phyloP scores from a whole-genome alignment of 1,140 invertebrate species.

The Ceratina australensis region DNA sequence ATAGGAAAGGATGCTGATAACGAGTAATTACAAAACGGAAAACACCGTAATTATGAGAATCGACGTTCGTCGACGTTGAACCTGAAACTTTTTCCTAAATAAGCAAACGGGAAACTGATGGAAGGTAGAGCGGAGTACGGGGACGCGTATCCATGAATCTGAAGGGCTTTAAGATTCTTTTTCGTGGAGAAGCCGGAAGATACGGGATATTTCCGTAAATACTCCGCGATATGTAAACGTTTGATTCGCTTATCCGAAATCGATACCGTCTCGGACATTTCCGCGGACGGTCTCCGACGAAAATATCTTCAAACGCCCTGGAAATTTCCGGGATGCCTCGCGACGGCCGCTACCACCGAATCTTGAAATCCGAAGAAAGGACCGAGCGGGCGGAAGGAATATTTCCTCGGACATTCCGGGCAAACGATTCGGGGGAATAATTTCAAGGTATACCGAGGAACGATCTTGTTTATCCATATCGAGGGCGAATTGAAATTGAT shows the following conservation, averaged over 20 bases:
- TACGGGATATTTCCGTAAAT: background rate
- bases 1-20: slow-evolving; percentile 1
- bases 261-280: background rate
- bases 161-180: too few relatives aligned
- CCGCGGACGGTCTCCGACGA: background rate
- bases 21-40: background rate
- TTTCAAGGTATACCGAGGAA: slow-evolving; percentile 27
- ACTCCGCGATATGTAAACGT: slow-evolving; percentile 11
- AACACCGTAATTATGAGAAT: background rate
- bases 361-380: slow-evolving; percentile 25
- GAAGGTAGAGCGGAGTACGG: too few relatives aligned
- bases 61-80: too few relatives aligned
- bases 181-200: background rate
- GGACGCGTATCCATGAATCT: too few relatives aligned
- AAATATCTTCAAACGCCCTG: background rate
- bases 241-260: slow-evolving; percentile 3
- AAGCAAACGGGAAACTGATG: too few relatives aligned
- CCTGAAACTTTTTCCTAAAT: too few relatives aligned
- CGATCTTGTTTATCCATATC: slow-evolving; percentile 45
- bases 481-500: slow-evolving; percentile 46
- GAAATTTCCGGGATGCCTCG: slow-evolving; percentile 1
- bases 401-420: slow-evolving; percentile 10
- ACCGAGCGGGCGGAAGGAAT: background rate
- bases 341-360: background rate
- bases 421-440: slow-evolving; percentile 23